Percentiles rank a stretch among this genome's conserved stretches.
phyloP scores from a whole-genome alignment of 2,797 vertebrate species.

The Kryptopterus vitreolus region DNA sequence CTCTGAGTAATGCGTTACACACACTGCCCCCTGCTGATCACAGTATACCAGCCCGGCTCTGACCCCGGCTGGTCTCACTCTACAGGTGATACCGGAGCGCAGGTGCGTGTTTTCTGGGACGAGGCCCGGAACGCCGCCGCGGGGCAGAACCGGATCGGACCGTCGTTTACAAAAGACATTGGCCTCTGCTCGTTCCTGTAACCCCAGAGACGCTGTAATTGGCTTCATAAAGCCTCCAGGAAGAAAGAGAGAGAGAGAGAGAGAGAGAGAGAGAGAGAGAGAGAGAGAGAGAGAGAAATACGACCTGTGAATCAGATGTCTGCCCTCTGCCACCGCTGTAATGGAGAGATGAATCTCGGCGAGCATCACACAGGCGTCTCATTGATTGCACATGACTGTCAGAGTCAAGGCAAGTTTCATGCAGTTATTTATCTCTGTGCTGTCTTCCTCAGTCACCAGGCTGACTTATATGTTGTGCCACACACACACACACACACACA shows the following conservation, averaged over 20 bases:
- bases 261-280: constrained; percentile 45
- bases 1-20: constrained; percentile 22
- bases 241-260: constrained; percentile 36
- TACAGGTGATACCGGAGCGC: constrained; percentile 48
- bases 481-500: background rate
- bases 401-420: constrained; percentile 31
- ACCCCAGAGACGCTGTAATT: constrained; percentile 56
- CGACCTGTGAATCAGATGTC: constrained; percentile 50
- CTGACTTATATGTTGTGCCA: constrained; percentile 28
- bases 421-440: constrained; percentile 44
- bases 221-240: constrained; percentile 55
- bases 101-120: constrained; percentile 32
- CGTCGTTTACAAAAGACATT: constrained; percentile 51
- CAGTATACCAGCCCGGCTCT: background rate
- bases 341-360: constrained; percentile 35
- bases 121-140: constrained; percentile 29
- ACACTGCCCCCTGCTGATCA: constrained; percentile 55
- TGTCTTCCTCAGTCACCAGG: constrained; percentile 17
- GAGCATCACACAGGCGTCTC: constrained; percentile 24
- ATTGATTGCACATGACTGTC: constrained; percentile 47
- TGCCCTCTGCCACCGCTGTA: constrained; percentile 48
- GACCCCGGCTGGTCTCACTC: constrained; percentile 11
- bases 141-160: constrained; percentile 28
- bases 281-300: constrained; percentile 51
- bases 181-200: constrained; percentile 47